These are phyloP conservation scores for Harpagoxenus sublaevis DNA, from an alignment of 2,888 invertebrate genomes.

Conservation along the genomic window DNA sequence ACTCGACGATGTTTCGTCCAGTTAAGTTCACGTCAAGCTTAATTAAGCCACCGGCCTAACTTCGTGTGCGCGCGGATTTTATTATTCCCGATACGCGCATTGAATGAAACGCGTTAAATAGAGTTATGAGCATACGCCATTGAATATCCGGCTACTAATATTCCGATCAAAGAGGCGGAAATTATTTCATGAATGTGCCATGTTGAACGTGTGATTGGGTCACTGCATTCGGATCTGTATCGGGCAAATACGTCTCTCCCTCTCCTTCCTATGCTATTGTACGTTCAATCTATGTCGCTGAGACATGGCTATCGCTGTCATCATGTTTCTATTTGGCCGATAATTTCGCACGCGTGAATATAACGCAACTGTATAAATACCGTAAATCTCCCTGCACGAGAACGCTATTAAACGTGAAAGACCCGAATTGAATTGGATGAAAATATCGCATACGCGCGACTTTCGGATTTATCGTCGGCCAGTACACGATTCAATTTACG, in stretches of 20 bases:
- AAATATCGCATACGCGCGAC: conserved; percentile 52
- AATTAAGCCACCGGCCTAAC: conserved; percentile 27
- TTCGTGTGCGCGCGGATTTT: conserved; percentile 29
- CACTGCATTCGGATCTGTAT: conserved; percentile 47
- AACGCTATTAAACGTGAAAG: background rate
- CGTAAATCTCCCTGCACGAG: background rate
- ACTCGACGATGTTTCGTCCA: conserved; percentile 11
- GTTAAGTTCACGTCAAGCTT: conserved; percentile 15
- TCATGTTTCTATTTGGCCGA: conserved; percentile 37
- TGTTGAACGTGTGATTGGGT: conserved; percentile 57
- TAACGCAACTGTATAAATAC: conserved; percentile 16
- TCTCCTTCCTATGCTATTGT: conserved; percentile 56
- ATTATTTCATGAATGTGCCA: conserved; percentile 62
- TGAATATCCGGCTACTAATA: conserved; percentile 60
- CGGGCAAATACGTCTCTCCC: conserved; percentile 61
- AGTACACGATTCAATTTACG: conserved; percentile 83
- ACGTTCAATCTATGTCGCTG: conserved; percentile 50
- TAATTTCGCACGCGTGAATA: conserved; percentile 15
- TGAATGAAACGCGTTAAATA: conserved; percentile 41
- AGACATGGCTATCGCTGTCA: conserved; percentile 44
- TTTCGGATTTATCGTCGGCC: conserved; percentile 78
- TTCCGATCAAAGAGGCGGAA: conserved; percentile 59
- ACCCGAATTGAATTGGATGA: background rate
- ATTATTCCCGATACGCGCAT: conserved; percentile 40
- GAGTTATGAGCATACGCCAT: conserved; percentile 42